Base-by-base conservation (phyloP, 2,113 vertebrate genomes). In the Coryphaenoides rupestris region DNA sequence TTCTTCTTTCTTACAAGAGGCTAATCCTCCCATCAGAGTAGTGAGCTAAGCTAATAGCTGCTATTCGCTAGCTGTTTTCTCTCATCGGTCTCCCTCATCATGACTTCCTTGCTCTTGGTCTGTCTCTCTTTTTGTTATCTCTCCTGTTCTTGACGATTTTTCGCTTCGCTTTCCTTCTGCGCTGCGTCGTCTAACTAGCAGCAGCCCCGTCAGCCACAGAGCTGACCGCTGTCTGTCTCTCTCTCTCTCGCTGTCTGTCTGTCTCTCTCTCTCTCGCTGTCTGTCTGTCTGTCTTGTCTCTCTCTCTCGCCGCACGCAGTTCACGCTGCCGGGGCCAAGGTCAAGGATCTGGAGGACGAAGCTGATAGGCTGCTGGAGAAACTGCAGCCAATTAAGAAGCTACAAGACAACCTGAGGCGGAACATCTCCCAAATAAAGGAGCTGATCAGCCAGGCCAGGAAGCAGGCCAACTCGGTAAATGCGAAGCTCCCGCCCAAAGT, bases 391-490 rank as follows among this genome's bases (percentile, higher is more conserved):
- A 96, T 99, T 81, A 95, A 91, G 83, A 91, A 92, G 80, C 93
- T 99, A 66, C 94, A 99, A 80, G 95, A 98, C 80, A 95, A 96
- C 70, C 78, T 99, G 70, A 94, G 92, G 72, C 95, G 92, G 74
- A 99, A 99, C 81, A 98, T 99, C 80, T 99, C 97, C 2, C 96
- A 98, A 84, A 98, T 99, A 74, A 98, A 98, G 76, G 96, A 98
- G 64, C 86, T 99, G 66, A 99, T 99, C 84, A 98, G 92, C 77
- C 97, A 99, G 89, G 97, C 97, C 62, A 91, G 97, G 78, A 99
- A 99, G 73, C 96, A 99, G 87, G 97, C 96, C 53, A 98, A 98
- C 84, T 98, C 96, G 21, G 97, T 99, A 87, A 94, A 94, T 62
- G 21, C 2, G 33, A 40, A 40, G 9, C 13, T 40, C 33, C 13